A percentile compares a stretch with the other conserved stretches of the same genome.
phyloP scores from a whole-genome alignment of 2,113 vertebrate genomes.

The Phylloscopus trochilus region DNA sequence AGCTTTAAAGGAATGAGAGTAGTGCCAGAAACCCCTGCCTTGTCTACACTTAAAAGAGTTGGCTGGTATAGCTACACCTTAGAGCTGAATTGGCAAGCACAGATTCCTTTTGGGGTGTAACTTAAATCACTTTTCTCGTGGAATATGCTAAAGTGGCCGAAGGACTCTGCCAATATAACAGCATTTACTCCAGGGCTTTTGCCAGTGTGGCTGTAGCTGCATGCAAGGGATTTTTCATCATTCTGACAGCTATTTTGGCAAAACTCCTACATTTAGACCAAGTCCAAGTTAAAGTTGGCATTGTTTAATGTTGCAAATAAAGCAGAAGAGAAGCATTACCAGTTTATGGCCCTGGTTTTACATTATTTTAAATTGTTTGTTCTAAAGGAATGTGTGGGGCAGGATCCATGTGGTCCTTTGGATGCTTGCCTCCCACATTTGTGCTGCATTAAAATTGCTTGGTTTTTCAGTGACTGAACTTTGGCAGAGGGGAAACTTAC shows the following conservation, averaged over 20 bases:
- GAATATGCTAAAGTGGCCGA: not conserved
- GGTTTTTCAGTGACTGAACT: not conserved
- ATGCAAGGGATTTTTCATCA: conserved; percentile 15
- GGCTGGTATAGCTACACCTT: conserved; percentile 45
- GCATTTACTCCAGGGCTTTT: not conserved
- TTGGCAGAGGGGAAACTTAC: not conserved
- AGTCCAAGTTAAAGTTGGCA: conserved; percentile 47
- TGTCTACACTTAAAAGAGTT: conserved; percentile 41
- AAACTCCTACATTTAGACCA: not conserved
- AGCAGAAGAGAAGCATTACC: not conserved
- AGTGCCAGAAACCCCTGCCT: conserved; percentile 24
- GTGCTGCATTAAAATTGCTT: conserved; percentile 1
- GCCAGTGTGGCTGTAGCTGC: not conserved
- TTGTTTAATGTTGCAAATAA: conserved; percentile 3
- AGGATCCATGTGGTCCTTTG: conserved; percentile 39
- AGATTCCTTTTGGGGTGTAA: not conserved
- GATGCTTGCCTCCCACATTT: conserved; percentile 35
- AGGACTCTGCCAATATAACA: not conserved
- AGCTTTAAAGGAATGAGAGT: conserved; percentile 17
- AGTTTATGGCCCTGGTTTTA: conserved; percentile 36
- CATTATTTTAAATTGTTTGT: conserved; percentile 42
- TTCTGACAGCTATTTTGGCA: conserved; percentile 47
- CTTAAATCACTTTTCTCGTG: not conserved
- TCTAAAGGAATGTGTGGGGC: conserved; percentile 41
- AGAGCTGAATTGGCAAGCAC: conserved; percentile 48